Percentiles rank a stretch among this genome's conserved stretches.
These are phyloP conservation scores for Grapholita molesta DNA, from an alignment of 1,140 invertebrate genomes.

Conservation along the genomic window DNA sequence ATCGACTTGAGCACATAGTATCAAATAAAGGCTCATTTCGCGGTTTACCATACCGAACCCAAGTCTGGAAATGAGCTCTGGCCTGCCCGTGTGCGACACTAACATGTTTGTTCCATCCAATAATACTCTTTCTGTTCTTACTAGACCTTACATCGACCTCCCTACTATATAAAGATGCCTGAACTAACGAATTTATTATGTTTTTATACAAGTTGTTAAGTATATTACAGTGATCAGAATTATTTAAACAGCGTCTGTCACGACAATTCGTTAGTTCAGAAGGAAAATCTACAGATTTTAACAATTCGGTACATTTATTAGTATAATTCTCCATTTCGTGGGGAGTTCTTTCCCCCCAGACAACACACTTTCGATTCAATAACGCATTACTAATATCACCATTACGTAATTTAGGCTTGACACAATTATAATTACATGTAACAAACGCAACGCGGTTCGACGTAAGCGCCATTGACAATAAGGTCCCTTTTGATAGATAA, in stretches of 20 bases:
- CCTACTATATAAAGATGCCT: neutral
- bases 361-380: neutral
- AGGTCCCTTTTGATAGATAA: too few species aligned
- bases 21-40: neutral
- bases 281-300: neutral
- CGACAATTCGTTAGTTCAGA: neutral
- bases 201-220: neutral
- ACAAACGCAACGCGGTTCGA: too few species aligned
- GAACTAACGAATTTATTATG: neutral
- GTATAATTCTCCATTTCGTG: neutral
- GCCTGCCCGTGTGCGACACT: neutral
- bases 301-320: neutral
- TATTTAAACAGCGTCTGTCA: neutral
- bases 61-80: neutral
- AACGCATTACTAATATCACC: too few species aligned
- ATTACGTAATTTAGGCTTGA: too few species aligned
- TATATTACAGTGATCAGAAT: neutral
- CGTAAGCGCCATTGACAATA: too few species aligned
- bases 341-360: neutral
- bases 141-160: neutral
- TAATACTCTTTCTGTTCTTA: neutral
- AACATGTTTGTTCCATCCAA: slow-evolving; percentile 10
- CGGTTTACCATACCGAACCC: slow-evolving; percentile 9
- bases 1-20: neutral
- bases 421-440: too few species aligned